Evolutionary conservation across 1,140 invertebrate genomes (phyloP).

Genomic region (Micrasema minimum): DNA sequence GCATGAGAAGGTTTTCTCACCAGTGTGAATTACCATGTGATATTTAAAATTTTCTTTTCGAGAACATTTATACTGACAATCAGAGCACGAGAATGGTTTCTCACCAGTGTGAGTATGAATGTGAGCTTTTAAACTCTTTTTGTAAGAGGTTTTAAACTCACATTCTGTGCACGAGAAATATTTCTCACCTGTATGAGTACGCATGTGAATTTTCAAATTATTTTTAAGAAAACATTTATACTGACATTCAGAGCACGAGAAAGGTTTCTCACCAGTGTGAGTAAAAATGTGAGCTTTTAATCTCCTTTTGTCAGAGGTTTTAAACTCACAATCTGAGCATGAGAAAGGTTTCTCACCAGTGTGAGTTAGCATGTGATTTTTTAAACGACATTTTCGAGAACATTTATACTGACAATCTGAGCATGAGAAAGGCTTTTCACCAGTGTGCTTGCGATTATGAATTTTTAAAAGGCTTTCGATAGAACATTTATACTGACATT

Average conservation of each 20-base stretch:
- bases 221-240: neutral
- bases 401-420: neutral
- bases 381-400: neutral
- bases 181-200: neutral
- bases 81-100: too few relatives aligned
- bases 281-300: neutral
- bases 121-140: too few relatives aligned
- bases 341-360: slow-evolving; percentile 6
- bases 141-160: too few relatives aligned
- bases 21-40: neutral
- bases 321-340: too few relatives aligned
- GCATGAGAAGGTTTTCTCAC: neutral
- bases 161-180: slow-evolving; percentile 1
- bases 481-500: too few relatives aligned
- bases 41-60: neutral
- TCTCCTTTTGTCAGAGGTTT: neutral
- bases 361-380: neutral
- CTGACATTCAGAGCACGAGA: neutral
- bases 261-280: slow-evolving; percentile 5
- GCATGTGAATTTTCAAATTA: neutral
- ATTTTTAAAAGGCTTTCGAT: neutral
- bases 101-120: too few relatives aligned
- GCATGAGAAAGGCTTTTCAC: too few relatives aligned
- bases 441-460: neutral
- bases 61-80: neutral